Percentiles rank a stretch among this genome's conserved stretches.
Evolutionary conservation across 1,140 invertebrate genomes (phyloP).

Genomic region (Chironomus striatipennis): DNA sequence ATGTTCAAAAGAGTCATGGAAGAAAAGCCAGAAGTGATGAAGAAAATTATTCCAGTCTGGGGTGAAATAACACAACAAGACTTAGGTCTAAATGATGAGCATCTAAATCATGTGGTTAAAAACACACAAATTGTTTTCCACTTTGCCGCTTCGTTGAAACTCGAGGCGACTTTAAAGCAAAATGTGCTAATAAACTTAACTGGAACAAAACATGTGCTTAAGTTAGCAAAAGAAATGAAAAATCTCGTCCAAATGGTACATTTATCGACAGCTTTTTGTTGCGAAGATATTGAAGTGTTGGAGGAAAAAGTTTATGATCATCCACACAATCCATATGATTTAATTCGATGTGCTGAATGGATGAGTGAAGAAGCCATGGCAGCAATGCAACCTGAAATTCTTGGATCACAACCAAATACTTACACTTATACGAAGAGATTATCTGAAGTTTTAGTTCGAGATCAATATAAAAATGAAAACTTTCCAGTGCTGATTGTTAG

Average conservation of each 20-base stretch:
- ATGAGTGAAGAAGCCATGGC: conserved; percentile 57
- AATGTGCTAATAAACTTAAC: conserved; percentile 63
- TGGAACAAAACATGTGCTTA: conserved; percentile 55
- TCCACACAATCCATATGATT: conserved; percentile 56
- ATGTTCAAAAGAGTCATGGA: conserved; percentile 61
- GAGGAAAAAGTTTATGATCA: conserved; percentile 57
- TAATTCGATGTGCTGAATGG: conserved; percentile 60
- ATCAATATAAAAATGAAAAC: conserved; percentile 48
- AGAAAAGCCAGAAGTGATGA: conserved; percentile 52
- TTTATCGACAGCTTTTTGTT: conserved; percentile 65
- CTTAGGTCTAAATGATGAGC: conserved; percentile 52
- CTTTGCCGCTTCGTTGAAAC: conserved; percentile 74
- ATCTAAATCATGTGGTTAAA: conserved; percentile 47
- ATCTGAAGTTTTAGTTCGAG: conserved; percentile 54
- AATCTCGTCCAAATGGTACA: conserved; percentile 57
- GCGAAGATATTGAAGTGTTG: conserved; percentile 57
- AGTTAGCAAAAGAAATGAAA: conserved; percentile 57
- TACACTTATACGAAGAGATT: conserved; percentile 67
- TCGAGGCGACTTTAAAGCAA: conserved; percentile 63
- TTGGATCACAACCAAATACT: conserved; percentile 62
- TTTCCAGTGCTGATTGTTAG: conserved; percentile 55
- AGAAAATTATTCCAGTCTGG: conserved; percentile 65
- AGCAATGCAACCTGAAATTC: conserved; percentile 52
- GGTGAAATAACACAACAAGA: conserved; percentile 54
- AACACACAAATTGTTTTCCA: conserved; percentile 83